Evolutionary conservation across 2,113 vertebrate species (phyloP), one percentile per base, ranked within the genome.

Genomic region (Neodon shergylaensis): DNA sequence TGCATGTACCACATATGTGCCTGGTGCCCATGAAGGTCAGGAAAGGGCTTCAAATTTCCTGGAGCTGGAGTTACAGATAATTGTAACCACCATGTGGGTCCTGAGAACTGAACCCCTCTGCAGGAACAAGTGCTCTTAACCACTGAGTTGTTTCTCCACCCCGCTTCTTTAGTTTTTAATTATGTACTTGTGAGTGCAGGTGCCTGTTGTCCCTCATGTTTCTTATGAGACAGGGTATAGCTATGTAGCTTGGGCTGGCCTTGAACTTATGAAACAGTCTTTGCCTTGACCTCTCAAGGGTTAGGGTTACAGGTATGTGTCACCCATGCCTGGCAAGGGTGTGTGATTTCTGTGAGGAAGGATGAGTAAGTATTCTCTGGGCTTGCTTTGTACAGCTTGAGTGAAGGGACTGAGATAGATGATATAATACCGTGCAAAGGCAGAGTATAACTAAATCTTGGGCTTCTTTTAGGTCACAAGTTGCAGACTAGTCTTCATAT

Each of bases 361-460:
- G 26, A 31, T 7, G 39, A 17, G 19, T 61, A 58, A 58, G 47
- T 52, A 31, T 86, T 68, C 73, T 11, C 44, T n/a, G 63, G 72
- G 19, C 12, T 74, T 65, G 65, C 28, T 77, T 47, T 52, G 11
- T 52, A 54, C 24, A 61, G 70, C 3, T 73, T 88, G 28, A 10
- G 5, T 90, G 70, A 74, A 92, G 31, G 12, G n/a, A n/a, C 68
- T 70, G 65, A 87, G 39, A 33, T 47, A 85, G 49, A 91, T 91
- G 73, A 70, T 72, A 22, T 19, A n/a, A 72, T 72, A 22, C 36
- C 68, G 73, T 93, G 63, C 28, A 58, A 97, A 94, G 47, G 81
- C 33, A 91, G 7, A 49, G 76, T 70, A 11, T 88, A 91, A 82
- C 10, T 28, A 92, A 70, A 83, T 61, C 36, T 73, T 87, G 21